Base-by-base conservation (phyloP, 2,113 vertebrate species). In the Plestiodon gilberti region DNA sequence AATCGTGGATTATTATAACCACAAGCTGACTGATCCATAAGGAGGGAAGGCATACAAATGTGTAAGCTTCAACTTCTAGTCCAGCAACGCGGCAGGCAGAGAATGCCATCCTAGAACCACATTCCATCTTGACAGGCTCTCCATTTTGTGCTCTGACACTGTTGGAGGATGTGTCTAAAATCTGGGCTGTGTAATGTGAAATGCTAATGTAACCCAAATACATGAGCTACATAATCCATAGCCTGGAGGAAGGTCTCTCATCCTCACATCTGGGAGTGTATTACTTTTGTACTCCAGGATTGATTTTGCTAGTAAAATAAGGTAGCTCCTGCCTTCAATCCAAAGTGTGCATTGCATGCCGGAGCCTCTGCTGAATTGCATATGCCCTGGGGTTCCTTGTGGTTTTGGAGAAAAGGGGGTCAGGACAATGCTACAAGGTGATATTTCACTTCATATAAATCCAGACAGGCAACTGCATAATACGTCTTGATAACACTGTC, bases 141-240 rank as follows among this genome's bases (percentile, higher is more conserved):
- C 92, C 91, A 85, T 92, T 59, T 75, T 85, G 86, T 81, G 70
- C 38, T 76, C 40, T 82, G 87, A 70, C 59, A 64, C 59, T 70
- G 48, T 20, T 90, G 73, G 83, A 95, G 94, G 92, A 93, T 87
- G 89, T 85, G 85, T 78, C 80, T 92, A 89, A 38, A 93, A 92
- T 91, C 83, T 84, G 94, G 75, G 1, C 91, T 90, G 83, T 89
- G n/a, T 28, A 89, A 82, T 79, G 80, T 78, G 89, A 94, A 94
- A 95, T 94, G 94, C 91, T 95, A 95, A 95, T 95, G 91, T 94
- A 94, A 95, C 94, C 93, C 94, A 95, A 94, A 95, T 94, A 93
- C 92, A 92, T 93, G 91, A 93, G 76, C 91, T 93, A 88, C 93
- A 89, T 94, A 95, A 95, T 94, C 93, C 94, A 92, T 93, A 94